Evolutionary conservation across 1,140 invertebrate species (phyloP), one percentile per base, ranked within the genome.

Genomic region (Proctacanthus coquilletti): DNA sequence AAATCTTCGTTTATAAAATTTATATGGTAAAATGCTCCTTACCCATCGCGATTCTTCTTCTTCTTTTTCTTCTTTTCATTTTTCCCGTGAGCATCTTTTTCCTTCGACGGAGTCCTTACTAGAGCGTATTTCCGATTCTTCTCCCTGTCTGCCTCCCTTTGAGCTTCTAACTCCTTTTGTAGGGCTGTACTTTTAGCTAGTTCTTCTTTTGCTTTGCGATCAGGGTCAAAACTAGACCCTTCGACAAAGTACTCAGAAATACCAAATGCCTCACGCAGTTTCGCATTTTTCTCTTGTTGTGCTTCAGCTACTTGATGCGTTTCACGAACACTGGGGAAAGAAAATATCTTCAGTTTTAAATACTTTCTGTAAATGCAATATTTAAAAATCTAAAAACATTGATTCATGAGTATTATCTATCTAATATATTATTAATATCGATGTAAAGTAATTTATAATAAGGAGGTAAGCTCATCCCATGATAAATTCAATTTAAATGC

Each of bases 271-370:
- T 91, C 84, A 31, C 88, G 75, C 35, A 96, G 64, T 35, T 78
- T 77, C 5, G 82, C 84, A 71, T 97, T 97, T 62, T 96, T 95
- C 52, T 92, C 83, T 54, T 88, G 82, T 55, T 94, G 91, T n/a
- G 91, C 89, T 62, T 92, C 87, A 3, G 92, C 91, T 39, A 94
- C 75, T 59, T 94, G 85, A 66, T 97, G 92, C 31, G 86, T 94
- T 53, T 95, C 91, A 38, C 83, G 84, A 15, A 87, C 85, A 64
- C 87, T 92, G 60, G 5, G 72, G 70, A 3, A 8, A 43, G 37
- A 19, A 8, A 14, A 18, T 5, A 6, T 37, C 23, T 4, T 17
- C 8, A 27, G 13, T 27, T 27, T 8, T 13, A 27, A 13, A 27
- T n/a, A n/a, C n/a, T n/a, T n/a, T n/a, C n/a, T n/a, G n/a, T n/a